These are phyloP conservation scores for Gopherus evgoodei DNA, from an alignment of 2,113 vertebrate species.

Conservation along the genomic window DNA sequence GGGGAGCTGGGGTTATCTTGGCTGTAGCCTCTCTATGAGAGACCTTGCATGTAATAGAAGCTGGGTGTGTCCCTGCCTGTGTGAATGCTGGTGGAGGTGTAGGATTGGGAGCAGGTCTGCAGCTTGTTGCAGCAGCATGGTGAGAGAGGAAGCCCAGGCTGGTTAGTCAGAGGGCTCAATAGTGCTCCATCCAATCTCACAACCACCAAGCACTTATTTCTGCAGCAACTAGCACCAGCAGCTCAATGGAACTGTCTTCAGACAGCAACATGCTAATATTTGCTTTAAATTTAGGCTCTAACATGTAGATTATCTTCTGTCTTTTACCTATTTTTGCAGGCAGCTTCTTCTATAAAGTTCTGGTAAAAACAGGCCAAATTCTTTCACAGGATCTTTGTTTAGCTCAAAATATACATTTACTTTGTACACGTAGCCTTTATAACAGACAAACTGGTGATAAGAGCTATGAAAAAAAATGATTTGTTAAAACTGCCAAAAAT, in stretches of 20 bases:
- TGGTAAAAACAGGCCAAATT: background rate
- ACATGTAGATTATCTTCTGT: background rate
- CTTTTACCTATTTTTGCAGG: background rate
- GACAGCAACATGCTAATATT: background rate
- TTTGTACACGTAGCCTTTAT: background rate
- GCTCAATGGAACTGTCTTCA: background rate
- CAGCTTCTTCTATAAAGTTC: background rate
- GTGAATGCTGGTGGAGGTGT: no score
- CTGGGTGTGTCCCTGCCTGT: no score
- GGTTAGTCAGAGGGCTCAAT: no score
- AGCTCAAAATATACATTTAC: background rate
- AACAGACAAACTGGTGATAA: background rate
- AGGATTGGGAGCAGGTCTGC: no score
- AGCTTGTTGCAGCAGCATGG: no score
- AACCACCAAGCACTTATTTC: background rate
- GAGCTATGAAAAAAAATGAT: background rate
- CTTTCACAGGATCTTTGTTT: background rate
- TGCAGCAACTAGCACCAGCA: background rate
- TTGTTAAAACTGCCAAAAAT: background rate
- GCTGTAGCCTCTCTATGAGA: no score
- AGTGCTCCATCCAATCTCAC: background rate
- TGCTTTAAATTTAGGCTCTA: background rate
- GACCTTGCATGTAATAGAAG: no score
- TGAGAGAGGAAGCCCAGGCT: no score
- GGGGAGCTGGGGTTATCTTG: no score